A percentile compares a stretch with the other conserved stretches of the same genome.
Conservation (phyloP, 2,797 vertebrate genomes). For the Pseudochaenichthys georgianus region DNA sequence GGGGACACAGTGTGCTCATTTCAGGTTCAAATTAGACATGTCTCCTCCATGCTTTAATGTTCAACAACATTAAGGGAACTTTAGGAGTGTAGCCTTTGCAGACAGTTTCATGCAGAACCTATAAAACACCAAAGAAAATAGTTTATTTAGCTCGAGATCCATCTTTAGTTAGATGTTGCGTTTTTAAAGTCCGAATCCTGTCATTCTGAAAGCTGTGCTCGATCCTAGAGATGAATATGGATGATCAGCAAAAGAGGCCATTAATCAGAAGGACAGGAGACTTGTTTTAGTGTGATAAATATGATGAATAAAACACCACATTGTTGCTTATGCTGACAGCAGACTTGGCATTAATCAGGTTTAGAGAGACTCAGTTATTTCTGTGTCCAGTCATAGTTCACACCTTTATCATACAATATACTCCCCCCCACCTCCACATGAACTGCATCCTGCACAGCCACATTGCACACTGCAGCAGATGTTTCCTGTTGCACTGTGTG, state of each 20-base stretch:
- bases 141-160: too few species aligned
- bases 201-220: not conserved
- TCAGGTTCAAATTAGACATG: too few species aligned
- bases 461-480: slow-evolving; percentile 70
- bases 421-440: slow-evolving; percentile 24
- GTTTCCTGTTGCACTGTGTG: slow-evolving; percentile 75
- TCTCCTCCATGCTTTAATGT: too few species aligned
- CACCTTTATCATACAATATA: slow-evolving; percentile 44
- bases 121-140: too few species aligned
- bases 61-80: too few species aligned
- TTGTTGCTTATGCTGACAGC: not conserved
- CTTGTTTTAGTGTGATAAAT: not conserved
- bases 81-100: too few species aligned
- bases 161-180: too few species aligned
- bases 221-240: not conserved
- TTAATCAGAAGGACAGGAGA: not conserved
- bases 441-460: slow-evolving; percentile 38
- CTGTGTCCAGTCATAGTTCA: slow-evolving; percentile 46
- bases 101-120: too few species aligned
- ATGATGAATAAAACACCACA: not conserved
- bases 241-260: not conserved
- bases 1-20: too few species aligned
- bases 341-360: not conserved
- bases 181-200: too few species aligned
- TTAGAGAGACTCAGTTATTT: not conserved